Base-by-base conservation (phyloP, 2,797 vertebrate genomes). In the Tarsius wallacei region DNA sequence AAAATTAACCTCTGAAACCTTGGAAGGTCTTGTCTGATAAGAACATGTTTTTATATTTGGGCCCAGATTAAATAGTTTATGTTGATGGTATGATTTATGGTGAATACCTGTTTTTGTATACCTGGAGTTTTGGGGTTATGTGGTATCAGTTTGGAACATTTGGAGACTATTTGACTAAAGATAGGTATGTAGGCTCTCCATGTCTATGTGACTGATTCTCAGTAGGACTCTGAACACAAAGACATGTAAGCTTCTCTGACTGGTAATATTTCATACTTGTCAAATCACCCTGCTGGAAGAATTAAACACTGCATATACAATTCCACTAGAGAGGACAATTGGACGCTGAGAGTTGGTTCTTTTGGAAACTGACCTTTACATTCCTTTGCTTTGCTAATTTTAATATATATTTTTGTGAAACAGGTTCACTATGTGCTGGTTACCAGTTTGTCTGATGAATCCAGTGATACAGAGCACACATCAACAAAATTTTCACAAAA, bases 341-440 rank as follows among this genome's bases (percentile, higher is more conserved):
- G 17, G 47, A 63, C 47, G 22, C 33, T 55, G 1, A 2, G 47
- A 42, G 64, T 36, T 13, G 9, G 74, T 85, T 78, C 7, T 36
- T 7, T 26, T 2, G 4, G 53, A n/a, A 33, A 15, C 15, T 14
- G 53, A 2, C 12, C 63, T 6, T 15, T 7, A 22, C 4, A 4
- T 1, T 5, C 64, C 59, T 49, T 57, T 74, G 13, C 19, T 21
- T 49, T 19, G 57, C 22, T 2, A 7, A n/a, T 73, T 51, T 47
- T n/a, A 55, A 7, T 57, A 3, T 21, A 0, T n/a, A 21, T 16
- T 4, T 74, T 74, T 74, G 10, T 49, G 28, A 42, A 74, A 9
- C 36, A 61, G 21, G 19, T 49, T n/a, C 55, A 33, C 57, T 63
- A 5, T 33, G 31, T 33, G 16, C 7, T 26, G 57, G 14, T 63